Evolutionary conservation across 1,140 invertebrate species (phyloP), one percentile per base, ranked within the genome.

Genomic region (Thaumatotibia leucotreta): DNA sequence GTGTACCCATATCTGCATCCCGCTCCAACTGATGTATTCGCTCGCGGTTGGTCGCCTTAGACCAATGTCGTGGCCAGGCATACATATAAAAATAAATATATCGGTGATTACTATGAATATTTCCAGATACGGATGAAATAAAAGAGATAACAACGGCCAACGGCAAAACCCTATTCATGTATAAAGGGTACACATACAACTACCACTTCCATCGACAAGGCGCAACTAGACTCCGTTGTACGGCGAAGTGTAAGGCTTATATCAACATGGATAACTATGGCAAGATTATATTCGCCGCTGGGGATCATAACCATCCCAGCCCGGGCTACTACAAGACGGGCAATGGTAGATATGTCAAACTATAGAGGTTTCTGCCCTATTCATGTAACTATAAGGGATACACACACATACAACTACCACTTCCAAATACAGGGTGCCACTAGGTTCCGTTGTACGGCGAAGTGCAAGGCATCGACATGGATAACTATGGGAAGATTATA

Each of bases 381-480:
- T n/a, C n/a, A n/a, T n/a, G n/a, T n/a, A n/a, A n/a, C n/a, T n/a
- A n/a, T n/a, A n/a, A n/a, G n/a, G n/a, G n/a, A n/a, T n/a, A n/a
- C n/a, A n/a, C n/a, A n/a, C n/a, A n/a, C n/a, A n/a, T n/a, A n/a
- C n/a, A n/a, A n/a, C n/a, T n/a, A n/a, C n/a, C n/a, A n/a, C n/a
- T 71, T 61, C n/a, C n/a, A n/a, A 6, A n/a, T n/a, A n/a, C n/a
- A n/a, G n/a, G n/a, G n/a, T n/a, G n/a, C n/a, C n/a, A n/a, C n/a
- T n/a, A 64, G 83, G 1, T 82, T 75, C 73, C 74, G 82, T 0
- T 84, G 83, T 50, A 82, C 76, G 6, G 61, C 70, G 0, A n/a
- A n/a, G n/a, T n/a, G n/a, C n/a, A 66, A 68, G 0, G 66, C 52
- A 66, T 79, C n/a, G 33, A 61, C 8, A 8, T 79, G 2, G 52